These are phyloP conservation scores for Pogonophryne albipinna DNA, from an alignment of 2,797 vertebrate species.

Conservation along the genomic window DNA sequence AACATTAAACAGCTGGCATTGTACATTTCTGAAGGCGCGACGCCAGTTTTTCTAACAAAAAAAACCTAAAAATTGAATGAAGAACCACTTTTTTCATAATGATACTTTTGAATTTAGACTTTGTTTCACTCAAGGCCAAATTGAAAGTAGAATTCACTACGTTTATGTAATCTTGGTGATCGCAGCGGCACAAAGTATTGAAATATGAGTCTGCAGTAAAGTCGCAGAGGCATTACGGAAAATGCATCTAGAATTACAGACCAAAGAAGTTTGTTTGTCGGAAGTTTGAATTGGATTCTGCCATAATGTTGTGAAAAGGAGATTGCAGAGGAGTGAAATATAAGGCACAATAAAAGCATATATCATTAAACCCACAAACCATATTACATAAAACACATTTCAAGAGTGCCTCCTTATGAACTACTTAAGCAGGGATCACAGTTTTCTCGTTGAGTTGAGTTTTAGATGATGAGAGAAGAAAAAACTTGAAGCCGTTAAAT, in stretches of 20 bases:
- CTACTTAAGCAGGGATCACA: no score
- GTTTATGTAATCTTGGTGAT: not conserved
- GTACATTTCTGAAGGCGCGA: no score
- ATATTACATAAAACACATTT: no score
- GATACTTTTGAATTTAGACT: not conserved
- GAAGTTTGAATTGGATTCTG: not conserved
- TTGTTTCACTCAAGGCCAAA: not conserved
- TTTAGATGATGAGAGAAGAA: no score
- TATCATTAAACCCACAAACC: no score
- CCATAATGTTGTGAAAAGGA: not conserved
- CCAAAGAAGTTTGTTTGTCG: not conserved
- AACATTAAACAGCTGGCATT: no score
- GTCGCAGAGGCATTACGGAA: no score
- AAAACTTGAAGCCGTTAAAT: not conserved
- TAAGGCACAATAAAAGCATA: not conserved
- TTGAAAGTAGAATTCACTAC: not conserved
- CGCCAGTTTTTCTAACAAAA: no score
- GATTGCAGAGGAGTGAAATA: not conserved
- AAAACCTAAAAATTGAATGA: no score
- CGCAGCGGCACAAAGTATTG: not conserved
- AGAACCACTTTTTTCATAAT: not conserved
- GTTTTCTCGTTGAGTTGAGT: no score
- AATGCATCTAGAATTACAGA: not conserved
- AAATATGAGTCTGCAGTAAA: not conserved
- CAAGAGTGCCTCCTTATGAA: no score